phyloP scores from a whole-genome alignment of 1,140 invertebrate species.

The Drosophila carrolli region DNA sequence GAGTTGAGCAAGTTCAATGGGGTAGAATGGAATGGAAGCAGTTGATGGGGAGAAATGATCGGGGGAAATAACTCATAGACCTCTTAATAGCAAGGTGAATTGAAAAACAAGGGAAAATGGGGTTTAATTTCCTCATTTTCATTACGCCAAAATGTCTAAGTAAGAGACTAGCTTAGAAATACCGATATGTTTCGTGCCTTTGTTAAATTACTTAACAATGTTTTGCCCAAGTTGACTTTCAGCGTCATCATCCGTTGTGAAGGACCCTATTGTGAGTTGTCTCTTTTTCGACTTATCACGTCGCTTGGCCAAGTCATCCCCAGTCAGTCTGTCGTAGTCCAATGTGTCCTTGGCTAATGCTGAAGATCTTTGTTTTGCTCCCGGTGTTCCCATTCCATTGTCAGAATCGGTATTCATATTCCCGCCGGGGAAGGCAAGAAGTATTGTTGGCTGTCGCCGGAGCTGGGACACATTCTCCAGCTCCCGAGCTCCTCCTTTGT shows the following conservation, averaged over 20 bases:
- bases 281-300: conserved; percentile 13
- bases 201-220: not conserved
- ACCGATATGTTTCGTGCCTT: not conserved
- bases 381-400: conserved; percentile 9
- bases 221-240: not conserved
- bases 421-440: not conserved
- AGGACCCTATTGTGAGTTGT: not conserved
- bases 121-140: conserved; percentile 7
- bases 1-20: not conserved
- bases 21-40: not conserved
- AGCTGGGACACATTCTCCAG: not conserved
- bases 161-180: not conserved
- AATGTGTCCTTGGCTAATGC: conserved; percentile 7
- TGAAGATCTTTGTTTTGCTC: conserved; percentile 7
- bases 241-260: not conserved
- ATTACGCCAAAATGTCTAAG: not conserved
- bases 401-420: conserved; percentile 16
- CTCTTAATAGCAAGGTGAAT: conserved; percentile 1
- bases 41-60: conserved; percentile 7
- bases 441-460: conserved; percentile 7
- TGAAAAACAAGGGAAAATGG: not conserved
- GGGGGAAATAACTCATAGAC: conserved; percentile 5
- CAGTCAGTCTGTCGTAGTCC: not conserved
- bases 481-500: conserved; percentile 1
- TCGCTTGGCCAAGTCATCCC: not conserved